Evolutionary conservation across 1,140 invertebrate genomes (phyloP), one percentile per base, ranked within the genome.

Genomic region (Lanistes nyassanus): DNA sequence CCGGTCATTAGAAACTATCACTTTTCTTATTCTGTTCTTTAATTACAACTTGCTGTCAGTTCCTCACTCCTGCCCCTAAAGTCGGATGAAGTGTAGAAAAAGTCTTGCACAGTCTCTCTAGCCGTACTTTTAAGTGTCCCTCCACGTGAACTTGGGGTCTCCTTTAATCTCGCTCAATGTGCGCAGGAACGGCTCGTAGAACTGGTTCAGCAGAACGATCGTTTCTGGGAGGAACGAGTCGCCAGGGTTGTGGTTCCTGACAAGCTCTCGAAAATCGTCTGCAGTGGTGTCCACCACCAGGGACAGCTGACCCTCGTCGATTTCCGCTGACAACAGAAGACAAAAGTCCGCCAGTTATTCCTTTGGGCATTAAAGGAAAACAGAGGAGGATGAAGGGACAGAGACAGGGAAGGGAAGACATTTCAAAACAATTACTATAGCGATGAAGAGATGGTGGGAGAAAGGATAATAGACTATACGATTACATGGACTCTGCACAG

Each of bases 181-280:
- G 13, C 36, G 31, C 2, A 72, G 53, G 36, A 72, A 72, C 0
- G 70, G 70, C 4, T 60, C 55, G 56, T 72, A 72, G 36, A 72
- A 72, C 55, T 72, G 55, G 37, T 72, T 72, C 4, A 72, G 26
- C 56, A 72, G 13, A 1, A 34, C 16, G 70, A 72, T 26, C n/a
- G 34, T 72, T 42, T 72, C 34, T 4, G 70, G 70, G 34, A 72
- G n/a, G 56, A 72, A 60, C 9, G 42, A 47, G 36, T 37, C 37
- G 2, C 31, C 36, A 29, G 70, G 31, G 36, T 72, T 72, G 47
- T 72, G 70, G 37, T 34, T 37, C n/a, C 56, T 58, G 21, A 72
- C 70, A n/a, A 72, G 37, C 9, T 72, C 70, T 36, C 70, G 16
- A 37, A 72, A 72, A 34, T 72, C 70, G 13, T 72, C 60, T 21